Evolutionary conservation across 2,113 vertebrate species (phyloP).

Genomic region (Chaetodon trifascialis): DNA sequence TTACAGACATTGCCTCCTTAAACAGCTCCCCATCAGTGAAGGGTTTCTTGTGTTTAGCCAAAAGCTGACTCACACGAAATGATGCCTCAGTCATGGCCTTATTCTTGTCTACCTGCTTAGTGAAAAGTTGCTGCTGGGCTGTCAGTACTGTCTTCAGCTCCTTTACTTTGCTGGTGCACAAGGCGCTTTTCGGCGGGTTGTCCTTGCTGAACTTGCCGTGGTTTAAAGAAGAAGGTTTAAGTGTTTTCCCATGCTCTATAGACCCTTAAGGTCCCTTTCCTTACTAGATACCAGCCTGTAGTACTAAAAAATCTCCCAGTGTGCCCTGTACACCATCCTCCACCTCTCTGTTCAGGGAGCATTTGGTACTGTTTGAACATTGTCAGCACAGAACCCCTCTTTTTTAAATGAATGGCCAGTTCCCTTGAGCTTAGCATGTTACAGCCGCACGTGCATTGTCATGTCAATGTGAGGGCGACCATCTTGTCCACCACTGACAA

Average conservation of each 20-base stretch:
- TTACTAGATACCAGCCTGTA: conserved; percentile 32
- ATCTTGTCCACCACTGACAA: conserved; percentile 7
- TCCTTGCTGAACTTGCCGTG: no score
- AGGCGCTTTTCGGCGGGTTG: no score
- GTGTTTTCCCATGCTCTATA: conserved; percentile 66
- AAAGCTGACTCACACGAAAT: no score
- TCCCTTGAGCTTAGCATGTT: conserved; percentile 7
- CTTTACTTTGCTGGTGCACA: no score
- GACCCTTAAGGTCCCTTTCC: conserved; percentile 22
- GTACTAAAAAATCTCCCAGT: conserved; percentile 2
- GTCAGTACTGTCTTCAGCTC: no score
- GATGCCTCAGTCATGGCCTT: no score
- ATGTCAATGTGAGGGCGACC: conserved; percentile 11
- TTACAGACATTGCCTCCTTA: no score
- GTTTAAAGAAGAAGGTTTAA: conserved; percentile 22
- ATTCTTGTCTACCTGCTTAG: no score
- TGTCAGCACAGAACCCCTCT: background rate
- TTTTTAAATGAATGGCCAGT: background rate
- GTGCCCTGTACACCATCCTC: background rate
- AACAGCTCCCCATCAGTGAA: no score
- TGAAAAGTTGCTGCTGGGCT: no score
- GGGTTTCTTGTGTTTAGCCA: no score
- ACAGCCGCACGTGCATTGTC: background rate
- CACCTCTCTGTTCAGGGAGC: background rate
- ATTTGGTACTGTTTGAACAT: background rate